Evolutionary conservation across 2,888 invertebrate species (phyloP).

Genomic region (Ischnura elegans): DNA sequence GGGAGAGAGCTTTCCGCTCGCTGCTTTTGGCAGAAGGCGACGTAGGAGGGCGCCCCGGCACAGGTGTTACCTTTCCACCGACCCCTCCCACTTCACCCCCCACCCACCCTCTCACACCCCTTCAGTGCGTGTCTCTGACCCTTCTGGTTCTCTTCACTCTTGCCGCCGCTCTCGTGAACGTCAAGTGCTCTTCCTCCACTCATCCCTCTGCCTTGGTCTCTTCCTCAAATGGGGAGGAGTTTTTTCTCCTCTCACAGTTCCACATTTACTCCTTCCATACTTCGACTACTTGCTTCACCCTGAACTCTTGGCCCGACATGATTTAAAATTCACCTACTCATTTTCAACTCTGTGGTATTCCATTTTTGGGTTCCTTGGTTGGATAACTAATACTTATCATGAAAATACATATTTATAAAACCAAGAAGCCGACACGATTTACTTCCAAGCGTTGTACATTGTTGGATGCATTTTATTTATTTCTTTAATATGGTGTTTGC

Average conservation of each 20-base stretch:
- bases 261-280: neutral
- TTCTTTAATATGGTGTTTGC: too few relatives aligned
- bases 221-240: too few relatives aligned
- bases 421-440: too few relatives aligned
- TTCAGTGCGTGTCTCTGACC: neutral
- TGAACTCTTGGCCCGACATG: too few relatives aligned
- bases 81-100: neutral
- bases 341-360: too few relatives aligned
- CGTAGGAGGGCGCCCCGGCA: neutral
- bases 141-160: neutral
- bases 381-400: too few relatives aligned
- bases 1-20: neutral
- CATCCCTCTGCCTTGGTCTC: neutral
- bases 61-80: neutral
- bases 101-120: neutral
- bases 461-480: too few relatives aligned
- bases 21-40: slow-evolving; percentile 46
- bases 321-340: too few relatives aligned
- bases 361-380: too few relatives aligned
- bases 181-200: neutral
- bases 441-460: too few relatives aligned
- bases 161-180: neutral
- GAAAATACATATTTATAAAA: too few relatives aligned
- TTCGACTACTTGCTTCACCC: too few relatives aligned
- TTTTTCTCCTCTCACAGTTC: neutral